Evolutionary conservation across 2,113 vertebrate species (phyloP), one percentile per base, ranked within the genome.

Genomic region (Neolamprologus fasciatus): DNA sequence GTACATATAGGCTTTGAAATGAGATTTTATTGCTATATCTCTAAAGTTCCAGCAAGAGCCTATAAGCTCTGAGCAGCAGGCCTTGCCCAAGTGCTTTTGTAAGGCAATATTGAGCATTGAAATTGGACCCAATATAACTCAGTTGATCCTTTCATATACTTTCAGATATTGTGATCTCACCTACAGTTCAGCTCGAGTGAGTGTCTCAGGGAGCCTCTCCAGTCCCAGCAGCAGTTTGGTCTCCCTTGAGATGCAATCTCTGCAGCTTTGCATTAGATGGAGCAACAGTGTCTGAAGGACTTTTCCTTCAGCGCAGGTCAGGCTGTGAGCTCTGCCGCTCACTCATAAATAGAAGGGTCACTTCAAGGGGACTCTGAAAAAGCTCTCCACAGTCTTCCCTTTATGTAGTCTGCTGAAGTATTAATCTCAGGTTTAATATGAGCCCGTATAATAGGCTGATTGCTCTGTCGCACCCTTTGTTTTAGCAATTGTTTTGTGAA

Each of bases 111-210:
- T 7, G 61, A 68, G 26, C 57, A 7, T 47, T 61, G 40, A 28
- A 51, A 55, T 71, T 61, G 28, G 57, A 79, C 40, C 55, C 61
- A 42, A 81, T 51, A 35, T 66, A 76, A 73, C 68, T 61, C 47
- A 7, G 33, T 85, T 85, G 87, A 94, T 87, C 86, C 86, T 91
- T 91, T 93, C 90, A 94, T 94, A 89, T 85, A 42, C 81, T 82
- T 68, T 78, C 31, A 87, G 84, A 86, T 91, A 33, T 87, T 91
- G 85, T 86, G 81, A 92, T 89, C 87, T 93, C 84, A 89, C 89
- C 80, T 86, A 55, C 83, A 91, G 89, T 91, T 90, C 83, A 58
- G 83, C 86, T 88, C 8, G 1, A 90, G 42, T 68, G 71, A 82
- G 82, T 63, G 21, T 80, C 55, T 84, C 68, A 14, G 85, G 73